Evolutionary conservation across 1,140 invertebrate species (phyloP).

Genomic region (Drosophila navojoa): DNA sequence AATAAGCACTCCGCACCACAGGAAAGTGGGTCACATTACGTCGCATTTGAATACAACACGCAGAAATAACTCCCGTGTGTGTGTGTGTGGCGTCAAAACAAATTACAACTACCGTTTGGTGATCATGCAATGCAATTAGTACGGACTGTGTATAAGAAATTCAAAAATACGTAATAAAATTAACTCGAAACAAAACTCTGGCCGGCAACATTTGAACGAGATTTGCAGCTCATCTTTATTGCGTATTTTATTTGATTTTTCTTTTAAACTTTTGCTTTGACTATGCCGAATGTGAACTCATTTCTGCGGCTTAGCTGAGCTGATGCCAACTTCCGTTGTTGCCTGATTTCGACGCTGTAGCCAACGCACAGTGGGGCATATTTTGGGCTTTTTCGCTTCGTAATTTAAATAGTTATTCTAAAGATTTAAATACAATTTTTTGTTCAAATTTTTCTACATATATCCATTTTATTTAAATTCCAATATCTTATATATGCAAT

Average conservation of each 20-base stretch:
- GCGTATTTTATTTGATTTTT: constrained; percentile 40
- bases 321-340: constrained; percentile 74
- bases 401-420: not conserved
- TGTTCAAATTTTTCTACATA: no score
- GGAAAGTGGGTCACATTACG: constrained; percentile 78
- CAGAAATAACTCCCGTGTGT: constrained; percentile 23
- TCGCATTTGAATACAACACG: constrained; percentile 68
- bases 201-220: constrained; percentile 49
- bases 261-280: constrained; percentile 20
- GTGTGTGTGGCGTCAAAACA: constrained; percentile 42
- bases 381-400: not conserved
- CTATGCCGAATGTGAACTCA: constrained; percentile 34
- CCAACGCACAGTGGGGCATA: constrained; percentile 9
- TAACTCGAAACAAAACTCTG: constrained; percentile 59
- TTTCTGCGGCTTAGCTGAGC: constrained; percentile 50
- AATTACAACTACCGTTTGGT: constrained; percentile 60
- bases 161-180: constrained; percentile 58
- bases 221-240: constrained; percentile 54
- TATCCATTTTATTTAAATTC: no score
- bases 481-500: no score
- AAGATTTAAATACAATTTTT: no score
- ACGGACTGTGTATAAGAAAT: constrained; percentile 55
- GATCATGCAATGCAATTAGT: constrained; percentile 78
- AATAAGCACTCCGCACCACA: constrained; percentile 52
- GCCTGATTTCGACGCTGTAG: constrained; percentile 37